Conservation (phyloP, 2,888 invertebrate species). For the Dryobota labecula region DNA sequence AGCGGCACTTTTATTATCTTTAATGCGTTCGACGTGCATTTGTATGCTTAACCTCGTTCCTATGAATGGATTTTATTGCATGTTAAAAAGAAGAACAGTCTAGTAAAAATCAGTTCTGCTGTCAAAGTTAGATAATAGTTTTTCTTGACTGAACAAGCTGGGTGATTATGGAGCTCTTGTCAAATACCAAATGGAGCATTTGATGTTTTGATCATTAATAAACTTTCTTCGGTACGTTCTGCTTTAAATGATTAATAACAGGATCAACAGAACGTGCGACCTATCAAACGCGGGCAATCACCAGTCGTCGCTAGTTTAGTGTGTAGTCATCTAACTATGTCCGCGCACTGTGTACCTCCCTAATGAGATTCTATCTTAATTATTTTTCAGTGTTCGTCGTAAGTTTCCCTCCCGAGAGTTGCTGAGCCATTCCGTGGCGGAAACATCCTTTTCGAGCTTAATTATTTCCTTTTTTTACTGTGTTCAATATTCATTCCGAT, state of each 20-base stretch:
- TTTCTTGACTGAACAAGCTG: conserved; percentile 19
- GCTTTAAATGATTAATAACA: conserved; percentile 45
- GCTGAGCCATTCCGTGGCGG: conserved; percentile 79
- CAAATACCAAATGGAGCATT: conserved; percentile 48
- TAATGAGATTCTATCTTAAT: conserved; percentile 85
- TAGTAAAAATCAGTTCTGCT: conserved; percentile 41
- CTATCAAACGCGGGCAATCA: conserved; percentile 26
- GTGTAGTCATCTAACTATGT: conserved; percentile 51
- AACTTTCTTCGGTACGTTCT: conserved; percentile 35
- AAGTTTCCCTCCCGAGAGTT: conserved; percentile 78
- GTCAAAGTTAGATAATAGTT: conserved; percentile 32
- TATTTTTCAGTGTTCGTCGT: conserved; percentile 82
- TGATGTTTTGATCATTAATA: conserved; percentile 48
- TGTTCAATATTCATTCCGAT: conserved; percentile 87
- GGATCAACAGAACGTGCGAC: conserved; percentile 15
- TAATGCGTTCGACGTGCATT: conserved; percentile 65
- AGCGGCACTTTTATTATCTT: conserved; percentile 64
- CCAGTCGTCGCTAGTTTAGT: conserved; percentile 39
- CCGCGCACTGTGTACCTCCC: conserved; percentile 67
- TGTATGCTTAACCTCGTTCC: conserved; percentile 51
- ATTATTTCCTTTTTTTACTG: conserved; percentile 84
- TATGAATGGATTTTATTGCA: conserved; percentile 62
- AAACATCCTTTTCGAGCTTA: conserved; percentile 83
- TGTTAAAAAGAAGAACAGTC: conserved; percentile 46
- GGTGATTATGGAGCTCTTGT: conserved; percentile 40